phyloP scores from a whole-genome alignment of 2,113 vertebrate genomes.

The Ochotona curzoniae region DNA sequence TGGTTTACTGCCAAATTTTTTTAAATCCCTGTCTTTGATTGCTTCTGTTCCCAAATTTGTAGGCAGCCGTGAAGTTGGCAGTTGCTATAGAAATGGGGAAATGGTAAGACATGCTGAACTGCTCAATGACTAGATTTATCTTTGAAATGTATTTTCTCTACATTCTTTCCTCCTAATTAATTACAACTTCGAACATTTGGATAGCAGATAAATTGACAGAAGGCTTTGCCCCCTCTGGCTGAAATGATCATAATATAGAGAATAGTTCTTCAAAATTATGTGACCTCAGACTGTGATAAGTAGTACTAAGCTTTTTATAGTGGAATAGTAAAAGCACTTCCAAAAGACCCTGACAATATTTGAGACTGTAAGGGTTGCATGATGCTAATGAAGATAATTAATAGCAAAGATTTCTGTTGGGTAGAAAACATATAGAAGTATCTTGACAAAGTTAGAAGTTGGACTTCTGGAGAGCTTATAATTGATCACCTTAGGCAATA shows the following conservation, averaged over 20 bases:
- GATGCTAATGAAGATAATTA: background rate
- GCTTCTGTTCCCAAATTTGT: conserved; percentile 53
- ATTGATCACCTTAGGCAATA: background rate
- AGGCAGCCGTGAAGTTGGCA: conserved; percentile 57
- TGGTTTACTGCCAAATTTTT: background rate
- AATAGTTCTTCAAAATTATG: conserved; percentile 58
- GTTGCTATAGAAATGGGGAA: conserved; percentile 71
- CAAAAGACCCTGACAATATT: conserved; percentile 18
- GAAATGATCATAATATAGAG: conserved; percentile 78
- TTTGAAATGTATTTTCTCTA: conserved; percentile 68
- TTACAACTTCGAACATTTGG: conserved; percentile 69
- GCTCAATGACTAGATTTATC: conserved; percentile 69
- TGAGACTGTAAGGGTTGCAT: background rate
- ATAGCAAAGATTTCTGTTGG: background rate
- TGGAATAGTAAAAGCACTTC: background rate
- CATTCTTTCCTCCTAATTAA: conserved; percentile 74
- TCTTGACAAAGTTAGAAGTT: background rate
- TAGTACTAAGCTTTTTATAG: conserved; percentile 54
- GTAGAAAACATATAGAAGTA: background rate
- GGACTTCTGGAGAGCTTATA: background rate
- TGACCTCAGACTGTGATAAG: conserved; percentile 72
- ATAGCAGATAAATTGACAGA: conserved; percentile 67
- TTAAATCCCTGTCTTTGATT: background rate
- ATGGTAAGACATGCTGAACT: conserved; percentile 60
- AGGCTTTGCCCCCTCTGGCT: conserved; percentile 63